Evolutionary conservation across 2,888 invertebrate genomes (phyloP).

Genomic region (Noctua janthina): DNA sequence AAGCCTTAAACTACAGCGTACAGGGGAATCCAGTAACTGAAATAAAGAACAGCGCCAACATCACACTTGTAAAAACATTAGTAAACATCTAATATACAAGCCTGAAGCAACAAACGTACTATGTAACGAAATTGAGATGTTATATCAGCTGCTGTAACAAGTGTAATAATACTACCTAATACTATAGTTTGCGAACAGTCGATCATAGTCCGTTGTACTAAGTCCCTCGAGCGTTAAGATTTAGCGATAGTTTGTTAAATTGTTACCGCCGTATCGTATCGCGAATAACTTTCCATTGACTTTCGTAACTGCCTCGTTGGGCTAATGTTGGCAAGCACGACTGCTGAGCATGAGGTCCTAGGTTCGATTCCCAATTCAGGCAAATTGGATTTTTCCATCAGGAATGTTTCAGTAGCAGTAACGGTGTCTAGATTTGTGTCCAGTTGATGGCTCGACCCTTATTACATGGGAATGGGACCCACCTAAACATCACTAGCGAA

Average conservation of each 20-base stretch:
- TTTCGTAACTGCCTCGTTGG: conserved; percentile 65
- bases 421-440: neutral
- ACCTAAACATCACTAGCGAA: neutral
- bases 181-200: conserved; percentile 54
- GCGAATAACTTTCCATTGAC: conserved; percentile 74
- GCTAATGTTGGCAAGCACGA: neutral
- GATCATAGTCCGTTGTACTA: conserved; percentile 61
- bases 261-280: conserved; percentile 58
- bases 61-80: conserved; percentile 18
- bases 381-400: neutral
- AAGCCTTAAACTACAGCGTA: neutral
- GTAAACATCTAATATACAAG: neutral
- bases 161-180: conserved; percentile 50
- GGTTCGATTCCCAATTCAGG: neutral
- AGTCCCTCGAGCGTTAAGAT: conserved; percentile 74
- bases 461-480: neutral
- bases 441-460: neutral
- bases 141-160: conserved; percentile 43
- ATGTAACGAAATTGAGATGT: conserved; percentile 53
- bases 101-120: conserved; percentile 32
- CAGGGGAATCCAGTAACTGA: neutral
- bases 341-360: neutral
- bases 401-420: neutral
- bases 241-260: conserved; percentile 69
- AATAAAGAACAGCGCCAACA: neutral